phyloP scores from a whole-genome alignment of 2,113 vertebrate genomes.

The Dipodomys spectabilis region DNA sequence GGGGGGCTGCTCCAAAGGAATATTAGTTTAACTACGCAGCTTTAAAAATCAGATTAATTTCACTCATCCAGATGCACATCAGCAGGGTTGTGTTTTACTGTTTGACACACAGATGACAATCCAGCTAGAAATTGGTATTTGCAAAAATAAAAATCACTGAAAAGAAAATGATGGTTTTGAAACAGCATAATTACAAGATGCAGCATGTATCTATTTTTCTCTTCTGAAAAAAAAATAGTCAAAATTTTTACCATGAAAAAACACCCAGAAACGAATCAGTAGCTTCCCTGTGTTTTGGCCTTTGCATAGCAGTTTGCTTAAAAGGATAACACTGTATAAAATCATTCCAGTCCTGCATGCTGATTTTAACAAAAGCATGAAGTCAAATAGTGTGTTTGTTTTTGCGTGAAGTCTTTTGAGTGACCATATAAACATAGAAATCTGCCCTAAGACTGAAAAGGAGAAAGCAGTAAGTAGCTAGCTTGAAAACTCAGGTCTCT shows the following conservation, averaged over 20 bases:
- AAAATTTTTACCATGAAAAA: slow-evolving; percentile 48
- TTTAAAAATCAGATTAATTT: slow-evolving; percentile 41
- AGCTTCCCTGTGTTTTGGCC: slow-evolving; percentile 5
- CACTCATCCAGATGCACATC: neutral
- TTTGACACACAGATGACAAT: slow-evolving; percentile 44
- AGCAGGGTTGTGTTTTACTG: neutral
- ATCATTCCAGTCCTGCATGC: neutral
- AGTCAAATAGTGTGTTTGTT: neutral
- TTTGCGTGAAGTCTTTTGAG: neutral
- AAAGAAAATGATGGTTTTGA: slow-evolving; percentile 68
- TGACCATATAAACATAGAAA: neutral
- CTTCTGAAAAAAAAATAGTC: slow-evolving; percentile 6
- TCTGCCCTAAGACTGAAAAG: neutral
- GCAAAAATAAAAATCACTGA: neutral
- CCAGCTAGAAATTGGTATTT: slow-evolving; percentile 55
- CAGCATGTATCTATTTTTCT: slow-evolving; percentile 50
- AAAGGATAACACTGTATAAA: neutral
- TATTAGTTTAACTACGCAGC: neutral
- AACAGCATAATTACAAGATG: slow-evolving; percentile 29
- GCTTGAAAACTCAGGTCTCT: neutral
- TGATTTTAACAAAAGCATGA: neutral
- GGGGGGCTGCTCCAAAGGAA: rapidly evolving
- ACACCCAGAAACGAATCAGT: neutral
- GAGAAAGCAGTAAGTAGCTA: no score
- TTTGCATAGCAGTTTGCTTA: neutral